Base-by-base conservation (phyloP, 2,888 invertebrate species). In the Drosophila melanosoma region DNA sequence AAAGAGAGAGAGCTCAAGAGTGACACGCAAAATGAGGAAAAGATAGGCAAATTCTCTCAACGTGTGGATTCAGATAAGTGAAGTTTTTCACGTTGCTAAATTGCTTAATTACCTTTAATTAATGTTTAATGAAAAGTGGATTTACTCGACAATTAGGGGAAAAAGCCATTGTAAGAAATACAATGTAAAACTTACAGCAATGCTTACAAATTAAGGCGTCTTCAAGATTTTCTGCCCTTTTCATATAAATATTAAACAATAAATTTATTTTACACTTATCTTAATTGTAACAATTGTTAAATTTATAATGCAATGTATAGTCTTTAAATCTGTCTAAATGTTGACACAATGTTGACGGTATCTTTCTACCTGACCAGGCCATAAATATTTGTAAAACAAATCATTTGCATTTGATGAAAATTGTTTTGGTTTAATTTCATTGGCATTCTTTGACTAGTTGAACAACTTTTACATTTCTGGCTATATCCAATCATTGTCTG, bases 381-480 rank as follows among this genome's bases (percentile, higher is more conserved):
- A 38, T 52, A 59, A 59, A 56, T 32, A 35, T n/a, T 4, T 57
- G 51, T 53, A 60, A 63, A 69, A 54, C 74, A 76, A 72, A 40
- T 59, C 76, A 79, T 78, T 79, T 79, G 71, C 76, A 78, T 78
- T 58, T 23, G 40, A 62, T 64, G 75, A 74, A 70, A 57, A 60
- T 45, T 33, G 12, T 64, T 59, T 58, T 48, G 45, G 58, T 54
- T 49, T 54, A 56, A 59, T 60, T 66, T 81, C 79, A 74, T 73
- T 74, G 77, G 76, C 82, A 89, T 87, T 89, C 90, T 82, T 83
- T 57, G 53, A 84, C 73, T 80, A 68, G 90, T 83, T 74, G 72
- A 76, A 81, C 89, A 82, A 91, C 90, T 91, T 91, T 90, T 90
- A 91, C 91, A 84, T 90, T 90, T 84, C 69, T 65, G 57, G 15